phyloP scores from a whole-genome alignment of 2,797 vertebrate species.

The Morus bassanus region DNA sequence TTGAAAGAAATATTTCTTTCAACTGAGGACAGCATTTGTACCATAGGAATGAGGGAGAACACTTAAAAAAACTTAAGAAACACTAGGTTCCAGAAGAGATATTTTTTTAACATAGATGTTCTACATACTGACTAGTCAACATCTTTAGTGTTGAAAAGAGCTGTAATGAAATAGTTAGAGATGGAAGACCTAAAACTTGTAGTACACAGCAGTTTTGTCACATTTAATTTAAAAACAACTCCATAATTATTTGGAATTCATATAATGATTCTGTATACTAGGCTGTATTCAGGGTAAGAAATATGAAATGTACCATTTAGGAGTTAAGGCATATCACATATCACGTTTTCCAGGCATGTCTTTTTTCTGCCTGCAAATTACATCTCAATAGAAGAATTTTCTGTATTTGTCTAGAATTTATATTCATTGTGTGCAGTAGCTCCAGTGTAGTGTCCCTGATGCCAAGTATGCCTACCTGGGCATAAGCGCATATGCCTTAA shows the following conservation, averaged over 20 bases:
- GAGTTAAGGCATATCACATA: background rate
- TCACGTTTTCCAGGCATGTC: background rate
- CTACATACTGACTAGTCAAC: background rate
- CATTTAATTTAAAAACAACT: background rate
- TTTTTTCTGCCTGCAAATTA: background rate
- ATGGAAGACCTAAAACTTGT: background rate
- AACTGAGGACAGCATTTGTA: background rate
- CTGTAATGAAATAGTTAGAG: background rate
- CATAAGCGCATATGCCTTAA: background rate
- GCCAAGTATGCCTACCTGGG: too few relatives aligned
- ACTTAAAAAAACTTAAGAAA: background rate
- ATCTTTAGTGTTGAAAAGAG: background rate
- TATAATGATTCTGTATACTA: background rate
- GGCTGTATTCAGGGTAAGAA: background rate
- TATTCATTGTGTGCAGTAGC: background rate
- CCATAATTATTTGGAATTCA: background rate
- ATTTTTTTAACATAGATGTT: background rate
- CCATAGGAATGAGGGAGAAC: background rate
- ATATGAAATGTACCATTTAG: background rate
- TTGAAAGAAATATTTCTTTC: too few relatives aligned
- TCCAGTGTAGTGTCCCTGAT: background rate
- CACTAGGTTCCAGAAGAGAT: background rate
- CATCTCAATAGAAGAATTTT: background rate
- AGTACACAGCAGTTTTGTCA: background rate
- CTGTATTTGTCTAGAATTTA: background rate